phyloP scores from a whole-genome alignment of 2,797 vertebrate species.

The Danio choprae region DNA sequence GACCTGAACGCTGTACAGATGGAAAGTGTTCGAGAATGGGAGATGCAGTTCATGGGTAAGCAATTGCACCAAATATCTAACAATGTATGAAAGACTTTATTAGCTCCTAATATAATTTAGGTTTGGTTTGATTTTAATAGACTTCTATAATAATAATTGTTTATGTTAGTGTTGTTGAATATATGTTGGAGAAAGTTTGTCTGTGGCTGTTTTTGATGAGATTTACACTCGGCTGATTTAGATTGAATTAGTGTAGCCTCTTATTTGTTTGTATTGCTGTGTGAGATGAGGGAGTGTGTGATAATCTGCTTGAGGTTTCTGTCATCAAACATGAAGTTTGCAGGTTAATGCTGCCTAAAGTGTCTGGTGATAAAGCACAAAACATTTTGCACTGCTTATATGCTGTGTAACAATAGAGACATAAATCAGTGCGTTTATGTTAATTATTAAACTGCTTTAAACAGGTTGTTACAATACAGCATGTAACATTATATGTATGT shows the following conservation, averaged over 20 bases:
- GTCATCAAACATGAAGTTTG: slow-evolving; percentile 1
- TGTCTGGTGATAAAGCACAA: not conserved
- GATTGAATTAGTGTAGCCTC: not conserved
- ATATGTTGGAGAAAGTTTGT: too few relatives aligned
- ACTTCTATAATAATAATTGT: too few relatives aligned
- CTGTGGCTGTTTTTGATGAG: too few relatives aligned
- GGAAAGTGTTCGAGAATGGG: slow-evolving; percentile 99
- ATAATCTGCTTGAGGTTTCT: not conserved
- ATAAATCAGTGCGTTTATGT: too few relatives aligned
- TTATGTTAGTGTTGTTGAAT: too few relatives aligned
- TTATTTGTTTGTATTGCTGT: not conserved
- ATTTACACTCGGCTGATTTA: not conserved
- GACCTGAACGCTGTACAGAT: slow-evolving; percentile 98
- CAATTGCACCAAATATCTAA: not conserved
- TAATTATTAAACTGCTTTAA: too few relatives aligned
- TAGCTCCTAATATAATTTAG: not conserved
- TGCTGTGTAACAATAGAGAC: not conserved
- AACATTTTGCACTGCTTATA: not conserved
- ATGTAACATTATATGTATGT: too few relatives aligned
- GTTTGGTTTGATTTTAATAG: too few relatives aligned
- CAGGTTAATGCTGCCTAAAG: not conserved
- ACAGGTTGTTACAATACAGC: too few relatives aligned
- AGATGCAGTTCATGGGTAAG: slow-evolving; percentile 99
- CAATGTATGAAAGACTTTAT: not conserved
- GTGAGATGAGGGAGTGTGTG: not conserved